These are phyloP conservation scores for Drosophila arawakana DNA, from an alignment of 1,140 invertebrate species.

Conservation along the genomic window DNA sequence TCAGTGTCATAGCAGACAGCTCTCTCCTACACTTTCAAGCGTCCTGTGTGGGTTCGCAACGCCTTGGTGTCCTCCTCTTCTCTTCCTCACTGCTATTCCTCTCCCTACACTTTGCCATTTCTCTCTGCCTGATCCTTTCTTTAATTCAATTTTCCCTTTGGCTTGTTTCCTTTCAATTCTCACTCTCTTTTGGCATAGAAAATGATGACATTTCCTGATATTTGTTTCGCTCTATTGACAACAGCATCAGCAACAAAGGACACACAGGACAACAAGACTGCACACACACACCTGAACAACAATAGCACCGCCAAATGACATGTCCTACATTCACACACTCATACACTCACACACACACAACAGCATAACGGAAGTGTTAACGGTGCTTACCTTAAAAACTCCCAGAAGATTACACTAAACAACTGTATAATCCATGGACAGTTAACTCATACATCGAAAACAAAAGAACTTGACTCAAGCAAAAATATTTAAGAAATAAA, in stretches of 20 bases:
- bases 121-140: constrained; percentile 8
- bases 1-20: constrained; percentile 41
- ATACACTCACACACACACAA: neutral
- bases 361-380: constrained; percentile 71
- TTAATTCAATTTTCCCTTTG: constrained; percentile 46
- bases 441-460: neutral
- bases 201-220: constrained; percentile 82
- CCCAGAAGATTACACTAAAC: neutral
- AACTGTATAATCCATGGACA: neutral
- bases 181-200: constrained; percentile 42
- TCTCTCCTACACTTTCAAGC: constrained; percentile 25
- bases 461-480: too few species aligned
- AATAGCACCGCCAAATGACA: constrained; percentile 37
- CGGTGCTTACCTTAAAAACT: constrained; percentile 37
- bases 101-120: neutral
- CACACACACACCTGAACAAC: constrained; percentile 49
- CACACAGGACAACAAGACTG: constrained; percentile 23
- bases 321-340: neutral
- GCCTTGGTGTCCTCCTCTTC: constrained; percentile 2
- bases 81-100: neutral
- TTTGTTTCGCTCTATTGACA: constrained; percentile 65
- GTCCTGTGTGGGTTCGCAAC: constrained; percentile 56
- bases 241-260: constrained; percentile 52
- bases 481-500: too few species aligned
- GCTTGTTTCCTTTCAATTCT: constrained; percentile 30